These are phyloP conservation scores for Paracentrotus lividus DNA, from an alignment of 53 echinoderm and acorn worm genomes.

Conservation along the genomic window DNA sequence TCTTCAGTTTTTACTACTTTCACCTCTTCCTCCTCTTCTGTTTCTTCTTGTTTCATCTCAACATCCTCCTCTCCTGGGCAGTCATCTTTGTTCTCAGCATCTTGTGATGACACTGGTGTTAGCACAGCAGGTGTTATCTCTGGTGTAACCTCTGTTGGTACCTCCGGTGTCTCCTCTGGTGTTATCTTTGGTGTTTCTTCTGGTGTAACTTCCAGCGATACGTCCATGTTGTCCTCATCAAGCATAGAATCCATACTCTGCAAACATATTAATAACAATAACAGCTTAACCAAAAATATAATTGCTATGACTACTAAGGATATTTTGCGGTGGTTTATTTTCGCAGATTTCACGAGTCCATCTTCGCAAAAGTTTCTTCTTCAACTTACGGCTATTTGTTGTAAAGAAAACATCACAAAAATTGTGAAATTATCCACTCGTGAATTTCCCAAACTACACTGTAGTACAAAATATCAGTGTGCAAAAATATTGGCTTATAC, in stretches of 20 bases:
- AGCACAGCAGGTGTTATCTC: neutral
- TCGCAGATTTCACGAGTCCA: too few relatives aligned
- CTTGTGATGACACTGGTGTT: neutral
- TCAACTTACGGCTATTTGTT: too few relatives aligned
- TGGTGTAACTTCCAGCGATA: neutral
- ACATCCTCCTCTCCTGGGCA: constrained; percentile 17
- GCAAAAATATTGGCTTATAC: too few relatives aligned
- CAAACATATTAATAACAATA: neutral
- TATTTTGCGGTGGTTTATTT: too few relatives aligned
- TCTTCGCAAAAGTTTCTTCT: too few relatives aligned
- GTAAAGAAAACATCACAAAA: too few relatives aligned
- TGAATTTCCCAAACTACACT: too few relatives aligned
- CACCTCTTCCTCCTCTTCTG: constrained; percentile 47
- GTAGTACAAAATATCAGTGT: too few relatives aligned
- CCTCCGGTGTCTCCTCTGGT: constrained; percentile 3
- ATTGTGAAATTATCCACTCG: too few relatives aligned
- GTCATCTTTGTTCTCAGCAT: neutral
- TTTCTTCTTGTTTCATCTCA: constrained; percentile 23
- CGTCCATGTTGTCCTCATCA: constrained; percentile 47
- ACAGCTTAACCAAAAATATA: too few relatives aligned
- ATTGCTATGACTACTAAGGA: too few relatives aligned
- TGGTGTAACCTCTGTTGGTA: neutral
- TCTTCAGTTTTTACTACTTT: constrained; percentile 48
- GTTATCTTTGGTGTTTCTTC: neutral
- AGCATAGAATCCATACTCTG: constrained; percentile 36